Base-by-base conservation (phyloP, 2,888 invertebrate genomes). In the Phrixothrix hirtus region DNA sequence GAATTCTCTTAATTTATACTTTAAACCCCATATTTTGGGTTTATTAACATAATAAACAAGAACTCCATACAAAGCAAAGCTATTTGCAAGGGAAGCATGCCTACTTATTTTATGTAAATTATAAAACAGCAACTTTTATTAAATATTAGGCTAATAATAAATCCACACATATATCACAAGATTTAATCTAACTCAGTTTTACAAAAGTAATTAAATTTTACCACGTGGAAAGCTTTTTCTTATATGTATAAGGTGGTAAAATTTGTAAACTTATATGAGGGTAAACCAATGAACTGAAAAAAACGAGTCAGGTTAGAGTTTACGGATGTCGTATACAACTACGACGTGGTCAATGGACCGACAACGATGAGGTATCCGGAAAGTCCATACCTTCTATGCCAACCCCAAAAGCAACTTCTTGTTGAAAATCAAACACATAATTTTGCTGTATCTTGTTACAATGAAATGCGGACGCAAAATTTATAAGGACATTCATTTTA, bases 311-410 rank as follows among this genome's bases (percentile, higher is more conserved):
- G 42, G 39, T 10, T 26, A 16, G 16, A 16, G 47, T 30, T 48
- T 11, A 27, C 34, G 41, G 39, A 39, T 55, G 43, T 51, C 51
- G 44, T 49, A 54, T 54, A 57, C 48, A 56, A 35, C 45, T 17
- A 32, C 39, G 15, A 46, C 45, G 41, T 45, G 46, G 39, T 50
- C 57, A 57, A 57, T 57, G 50, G 46, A 43, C 43, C 50, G 49
- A 34, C 44, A 29, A 45, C 29, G 39, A 36, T 35, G 45, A 47
- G 38, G 43, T 37, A 27, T 39, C 45, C 32, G 35, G 44, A 30
- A 34, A 32, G 39, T 49, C 38, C 27, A 50, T 57, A 52, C 51
- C 55, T 58, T 58, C 55, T 58, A 38, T 45, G 54, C 34, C 26
- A 55, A 45, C 47, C 41, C 27, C 16, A 25, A 37, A 41, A 53